Evolutionary conservation across 1,140 invertebrate species (phyloP).

Genomic region (Rhyacophila brunnea): DNA sequence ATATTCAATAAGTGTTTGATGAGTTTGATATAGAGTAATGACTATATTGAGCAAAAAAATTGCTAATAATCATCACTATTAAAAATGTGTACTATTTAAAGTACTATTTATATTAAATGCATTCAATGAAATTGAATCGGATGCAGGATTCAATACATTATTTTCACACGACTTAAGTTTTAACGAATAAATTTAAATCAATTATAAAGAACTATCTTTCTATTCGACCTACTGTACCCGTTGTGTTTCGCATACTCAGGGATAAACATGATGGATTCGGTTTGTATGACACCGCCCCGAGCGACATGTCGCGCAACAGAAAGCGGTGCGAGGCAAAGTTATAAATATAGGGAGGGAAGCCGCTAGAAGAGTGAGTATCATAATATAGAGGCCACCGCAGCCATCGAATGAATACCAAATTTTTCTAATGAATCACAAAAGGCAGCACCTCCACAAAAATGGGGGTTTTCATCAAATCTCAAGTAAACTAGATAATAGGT

Average conservation of each 20-base stretch:
- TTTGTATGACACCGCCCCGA: conserved; percentile 3
- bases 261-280: not conserved
- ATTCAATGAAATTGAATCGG: too few species aligned
- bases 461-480: not conserved
- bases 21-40: too few species aligned
- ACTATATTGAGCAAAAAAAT: too few species aligned
- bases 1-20: too few species aligned
- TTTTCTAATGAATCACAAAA: conserved; percentile 2
- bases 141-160: too few species aligned
- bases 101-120: too few species aligned
- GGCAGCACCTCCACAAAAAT: not conserved
- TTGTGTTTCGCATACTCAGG: not conserved
- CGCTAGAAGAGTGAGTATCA: not conserved
- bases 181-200: too few species aligned
- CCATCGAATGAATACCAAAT: conserved; percentile 7
- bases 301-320: not conserved
- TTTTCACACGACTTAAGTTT: too few species aligned
- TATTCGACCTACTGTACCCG: not conserved
- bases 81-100: too few species aligned
- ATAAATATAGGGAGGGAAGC: conserved; percentile 1
- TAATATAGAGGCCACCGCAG: not conserved
- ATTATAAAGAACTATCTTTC: too few species aligned
- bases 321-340: not conserved
- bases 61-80: too few species aligned
- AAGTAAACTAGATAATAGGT: too few species aligned